Evolutionary conservation across 92 coral and sea anemone genomes (phyloP).

Genomic region (Epizoanthus fatuus): DNA sequence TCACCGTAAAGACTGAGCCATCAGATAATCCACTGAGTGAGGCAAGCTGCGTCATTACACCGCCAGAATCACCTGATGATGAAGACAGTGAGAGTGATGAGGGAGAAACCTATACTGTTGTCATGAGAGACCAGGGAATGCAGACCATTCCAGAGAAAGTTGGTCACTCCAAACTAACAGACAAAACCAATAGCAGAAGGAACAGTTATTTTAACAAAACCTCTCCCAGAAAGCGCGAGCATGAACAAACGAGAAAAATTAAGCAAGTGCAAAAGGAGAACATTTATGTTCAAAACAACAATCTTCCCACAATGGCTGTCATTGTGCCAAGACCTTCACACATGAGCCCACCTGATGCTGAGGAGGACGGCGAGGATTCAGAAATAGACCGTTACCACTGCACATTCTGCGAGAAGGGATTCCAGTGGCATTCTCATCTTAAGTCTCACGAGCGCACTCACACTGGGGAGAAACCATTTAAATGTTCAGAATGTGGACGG

Average conservation of each 20-base stretch:
- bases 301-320: constrained; percentile 44
- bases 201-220: constrained; percentile 45
- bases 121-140: constrained; percentile 89
- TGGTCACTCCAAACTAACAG: constrained; percentile 38
- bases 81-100: constrained; percentile 62
- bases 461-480: constrained; percentile 93
- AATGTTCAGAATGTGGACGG: constrained; percentile 88
- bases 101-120: constrained; percentile 79
- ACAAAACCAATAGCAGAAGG: constrained; percentile 41
- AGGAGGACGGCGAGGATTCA: constrained; percentile 33
- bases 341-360: background rate
- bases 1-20: constrained; percentile 77
- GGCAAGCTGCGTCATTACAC: constrained; percentile 90
- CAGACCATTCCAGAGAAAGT: constrained; percentile 76
- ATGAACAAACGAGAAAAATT: background rate
- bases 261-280: constrained; percentile 28
- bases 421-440: constrained; percentile 97
- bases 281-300: constrained; percentile 30
- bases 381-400: constrained; percentile 82
- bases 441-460: constrained; percentile 95
- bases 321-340: constrained; percentile 36
- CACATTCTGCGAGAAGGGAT: constrained; percentile 88
- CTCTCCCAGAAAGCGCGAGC: constrained; percentile 44
- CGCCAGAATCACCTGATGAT: constrained; percentile 93
- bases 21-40: constrained; percentile 63